Base-by-base conservation (phyloP, 64 coral and sea anemone species). In the Acropora yongei region DNA sequence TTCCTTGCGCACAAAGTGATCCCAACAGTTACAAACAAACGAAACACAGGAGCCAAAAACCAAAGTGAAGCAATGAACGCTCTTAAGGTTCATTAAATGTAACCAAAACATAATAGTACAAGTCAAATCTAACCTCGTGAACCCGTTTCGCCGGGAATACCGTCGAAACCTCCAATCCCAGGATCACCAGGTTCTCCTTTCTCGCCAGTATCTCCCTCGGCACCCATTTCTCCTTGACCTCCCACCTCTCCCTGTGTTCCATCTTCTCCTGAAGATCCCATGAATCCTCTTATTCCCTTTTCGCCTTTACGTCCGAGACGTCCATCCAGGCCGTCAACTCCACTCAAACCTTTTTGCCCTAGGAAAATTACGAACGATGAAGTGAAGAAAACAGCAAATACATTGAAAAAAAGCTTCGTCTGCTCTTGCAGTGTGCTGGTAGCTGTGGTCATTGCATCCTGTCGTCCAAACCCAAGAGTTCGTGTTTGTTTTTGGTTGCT, bases 211-310 rank as follows among this genome's bases (percentile, higher is more conserved):
- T 77, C 13, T 57, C 96, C 96, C 74, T 88, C 41, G 5, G 77
- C 45, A n/a, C 96, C 96, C 16, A 44, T 45, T 47, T 20, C 49
- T 53, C 95, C 95, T 49, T 44, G 78, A n/a, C 73, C 78, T 44
- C 95, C 95, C 6, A 13, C 18, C 30, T 89, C 80, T 5, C 95
- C 95, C 10, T 12, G 14, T 48, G 39, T 83, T 13, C 96, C 96
- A 47, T 16, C 20, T 12, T 19, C 40, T 16, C 91, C 91, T 30
- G 49, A 16, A 8, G 91, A 8, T 6, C 92, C 92, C 94, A 12
- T 6, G 65, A 3, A 2, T 41, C 47, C 91, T 72, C 1, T 8
- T 58, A 6, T 46, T 50, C 91, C 79, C 4, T 8, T 58, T 12
- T 46, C n/a, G 49, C 92, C 92, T 41, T 55, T 46, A 11, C 2